These are phyloP conservation scores for Lophura nycthemera DNA, from an alignment of 2,113 vertebrate genomes.

Conservation along the genomic window DNA sequence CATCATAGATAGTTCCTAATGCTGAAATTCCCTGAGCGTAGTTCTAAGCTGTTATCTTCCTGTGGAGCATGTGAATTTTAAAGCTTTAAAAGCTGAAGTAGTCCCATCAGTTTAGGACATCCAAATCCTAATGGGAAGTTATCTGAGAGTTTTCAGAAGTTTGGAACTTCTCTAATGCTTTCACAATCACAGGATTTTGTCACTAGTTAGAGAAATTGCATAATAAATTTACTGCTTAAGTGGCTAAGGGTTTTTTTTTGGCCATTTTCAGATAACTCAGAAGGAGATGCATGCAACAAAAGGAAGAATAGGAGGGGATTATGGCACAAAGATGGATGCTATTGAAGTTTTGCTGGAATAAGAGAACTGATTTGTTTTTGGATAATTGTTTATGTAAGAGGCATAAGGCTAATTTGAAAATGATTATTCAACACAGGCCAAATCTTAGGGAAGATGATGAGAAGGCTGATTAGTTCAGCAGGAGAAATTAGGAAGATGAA, in stretches of 20 bases:
- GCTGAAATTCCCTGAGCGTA: background rate
- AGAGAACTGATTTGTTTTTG: background rate
- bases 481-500: background rate
- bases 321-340: background rate
- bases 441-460: background rate
- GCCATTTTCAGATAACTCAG: background rate
- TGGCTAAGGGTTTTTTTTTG: background rate
- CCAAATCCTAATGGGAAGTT: background rate
- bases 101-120: background rate
- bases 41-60: background rate
- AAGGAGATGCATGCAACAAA: background rate
- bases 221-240: background rate
- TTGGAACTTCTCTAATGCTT: background rate
- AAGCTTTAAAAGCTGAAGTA: background rate
- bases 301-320: background rate
- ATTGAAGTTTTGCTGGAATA: background rate
- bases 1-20: background rate
- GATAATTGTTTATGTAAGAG: background rate
- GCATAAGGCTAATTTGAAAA: background rate
- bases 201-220: background rate
- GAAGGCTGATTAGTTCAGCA: background rate
- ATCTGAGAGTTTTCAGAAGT: background rate
- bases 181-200: fast-evolving
- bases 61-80: background rate
- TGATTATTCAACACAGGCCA: background rate